Evolutionary conservation across 2,797 vertebrate genomes (phyloP).

Genomic region (Poeciliopsis gracilis): DNA sequence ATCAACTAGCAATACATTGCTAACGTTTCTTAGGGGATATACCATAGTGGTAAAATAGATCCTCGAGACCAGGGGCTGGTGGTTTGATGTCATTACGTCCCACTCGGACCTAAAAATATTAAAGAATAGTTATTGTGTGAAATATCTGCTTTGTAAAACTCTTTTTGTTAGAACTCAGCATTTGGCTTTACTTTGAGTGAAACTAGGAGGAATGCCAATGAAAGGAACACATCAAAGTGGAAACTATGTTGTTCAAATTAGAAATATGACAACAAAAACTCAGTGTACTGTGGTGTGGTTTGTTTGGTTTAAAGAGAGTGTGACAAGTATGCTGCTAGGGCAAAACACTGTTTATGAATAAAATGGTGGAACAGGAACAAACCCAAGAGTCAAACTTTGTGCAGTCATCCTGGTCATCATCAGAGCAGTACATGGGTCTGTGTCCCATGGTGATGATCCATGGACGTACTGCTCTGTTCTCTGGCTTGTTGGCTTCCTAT

Average conservation of each 20-base stretch:
- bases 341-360: background rate
- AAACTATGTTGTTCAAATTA: conserved; percentile 71
- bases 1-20: conserved; percentile 47
- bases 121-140: conserved; percentile 41
- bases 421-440: conserved; percentile 93
- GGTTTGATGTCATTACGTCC: conserved; percentile 78
- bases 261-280: conserved; percentile 53
- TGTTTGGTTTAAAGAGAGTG: conserved; percentile 31
- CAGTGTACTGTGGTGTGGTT: conserved; percentile 34
- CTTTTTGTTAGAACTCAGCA: conserved; percentile 40
- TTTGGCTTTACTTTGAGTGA: conserved; percentile 33
- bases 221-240: conserved; percentile 57
- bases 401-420: conserved; percentile 89
- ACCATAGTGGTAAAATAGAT: conserved; percentile 81
- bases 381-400: conserved; percentile 83
- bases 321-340: conserved; percentile 44
- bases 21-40: conserved; percentile 41
- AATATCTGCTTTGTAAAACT: conserved; percentile 42
- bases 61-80: conserved; percentile 80
- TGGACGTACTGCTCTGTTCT: conserved; percentile 77
- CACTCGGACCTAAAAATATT: conserved; percentile 73
- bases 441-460: conserved; percentile 96
- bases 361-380: conserved; percentile 22
- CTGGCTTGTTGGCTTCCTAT: conserved; percentile 85
- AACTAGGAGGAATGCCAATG: conserved; percentile 28